Evolutionary conservation across 2,113 vertebrate genomes (phyloP).

Genomic region (Osmerus mordax): DNA sequence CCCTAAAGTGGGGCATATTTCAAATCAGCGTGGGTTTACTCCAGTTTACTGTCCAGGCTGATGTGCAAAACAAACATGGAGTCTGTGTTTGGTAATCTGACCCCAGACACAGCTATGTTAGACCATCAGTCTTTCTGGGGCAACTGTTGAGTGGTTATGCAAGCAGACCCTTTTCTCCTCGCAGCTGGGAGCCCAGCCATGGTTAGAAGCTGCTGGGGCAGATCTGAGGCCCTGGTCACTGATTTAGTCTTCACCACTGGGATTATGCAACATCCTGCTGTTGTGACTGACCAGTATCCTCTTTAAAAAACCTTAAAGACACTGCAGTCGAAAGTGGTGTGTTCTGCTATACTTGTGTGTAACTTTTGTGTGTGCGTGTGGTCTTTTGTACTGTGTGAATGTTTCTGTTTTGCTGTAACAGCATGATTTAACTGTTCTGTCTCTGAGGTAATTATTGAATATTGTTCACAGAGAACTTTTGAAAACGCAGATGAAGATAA

Average conservation of each 20-base stretch:
- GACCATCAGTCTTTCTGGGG: conserved; percentile 10
- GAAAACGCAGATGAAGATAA: too few relatives aligned
- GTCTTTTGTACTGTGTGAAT: not conserved
- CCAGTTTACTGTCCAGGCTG: not conserved
- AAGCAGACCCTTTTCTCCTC: not conserved
- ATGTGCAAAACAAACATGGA: not conserved
- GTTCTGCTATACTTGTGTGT: not conserved
- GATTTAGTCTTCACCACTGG: too few relatives aligned
- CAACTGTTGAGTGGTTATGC: not conserved
- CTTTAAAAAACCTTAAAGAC: too few relatives aligned
- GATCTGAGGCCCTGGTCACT: too few relatives aligned
- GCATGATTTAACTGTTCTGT: too few relatives aligned
- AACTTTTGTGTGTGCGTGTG: not conserved
- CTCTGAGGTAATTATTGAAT: too few relatives aligned
- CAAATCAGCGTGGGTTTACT: not conserved
- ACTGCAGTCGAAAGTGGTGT: not conserved
- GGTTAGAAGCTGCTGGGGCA: too few relatives aligned
- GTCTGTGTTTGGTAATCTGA: not conserved
- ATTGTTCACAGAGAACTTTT: too few relatives aligned
- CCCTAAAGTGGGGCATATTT: not conserved
- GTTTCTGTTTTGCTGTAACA: too few relatives aligned
- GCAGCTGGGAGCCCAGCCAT: too few relatives aligned
- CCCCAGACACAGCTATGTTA: not conserved
- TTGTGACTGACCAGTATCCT: too few relatives aligned
- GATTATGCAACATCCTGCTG: too few relatives aligned